phyloP scores from a whole-genome alignment of 1,140 invertebrate species.

The Coenobita brevimanus region DNA sequence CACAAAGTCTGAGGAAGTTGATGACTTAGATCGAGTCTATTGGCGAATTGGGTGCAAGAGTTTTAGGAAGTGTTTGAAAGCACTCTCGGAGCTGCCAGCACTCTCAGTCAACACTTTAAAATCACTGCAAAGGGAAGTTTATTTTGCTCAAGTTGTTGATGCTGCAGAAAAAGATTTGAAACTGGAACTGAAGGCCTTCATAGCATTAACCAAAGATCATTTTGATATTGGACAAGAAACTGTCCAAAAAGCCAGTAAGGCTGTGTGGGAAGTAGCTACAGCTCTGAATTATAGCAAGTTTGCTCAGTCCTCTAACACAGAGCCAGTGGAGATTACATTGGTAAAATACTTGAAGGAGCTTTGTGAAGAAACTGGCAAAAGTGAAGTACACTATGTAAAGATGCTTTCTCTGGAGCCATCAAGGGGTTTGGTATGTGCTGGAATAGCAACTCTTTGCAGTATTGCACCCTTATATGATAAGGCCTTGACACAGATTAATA shows the following conservation, averaged over 20 bases:
- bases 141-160: background rate
- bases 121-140: constrained; percentile 26
- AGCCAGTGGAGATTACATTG: too few relatives aligned
- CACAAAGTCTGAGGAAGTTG: constrained; percentile 4
- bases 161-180: constrained; percentile 10
- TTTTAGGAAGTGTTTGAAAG: constrained; percentile 45
- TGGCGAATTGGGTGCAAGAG: constrained; percentile 37
- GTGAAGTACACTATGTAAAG: too few relatives aligned
- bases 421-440: too few relatives aligned
- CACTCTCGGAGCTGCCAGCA: background rate
- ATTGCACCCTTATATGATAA: too few relatives aligned
- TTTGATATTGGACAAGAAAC: background rate
- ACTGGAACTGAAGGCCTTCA: background rate
- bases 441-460: too few relatives aligned
- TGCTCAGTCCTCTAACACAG: background rate
- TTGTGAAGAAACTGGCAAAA: too few relatives aligned
- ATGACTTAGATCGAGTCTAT: constrained; percentile 43
- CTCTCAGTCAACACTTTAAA: constrained; percentile 27
- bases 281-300: background rate
- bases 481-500: too few relatives aligned
- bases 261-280: constrained; percentile 30
- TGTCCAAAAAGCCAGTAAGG: background rate
- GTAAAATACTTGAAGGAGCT: too few relatives aligned
- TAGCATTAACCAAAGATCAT: background rate
- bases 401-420: too few relatives aligned